Evolutionary conservation across 2,113 vertebrate genomes (phyloP).

Genomic region (Mormyrus iriodes): DNA sequence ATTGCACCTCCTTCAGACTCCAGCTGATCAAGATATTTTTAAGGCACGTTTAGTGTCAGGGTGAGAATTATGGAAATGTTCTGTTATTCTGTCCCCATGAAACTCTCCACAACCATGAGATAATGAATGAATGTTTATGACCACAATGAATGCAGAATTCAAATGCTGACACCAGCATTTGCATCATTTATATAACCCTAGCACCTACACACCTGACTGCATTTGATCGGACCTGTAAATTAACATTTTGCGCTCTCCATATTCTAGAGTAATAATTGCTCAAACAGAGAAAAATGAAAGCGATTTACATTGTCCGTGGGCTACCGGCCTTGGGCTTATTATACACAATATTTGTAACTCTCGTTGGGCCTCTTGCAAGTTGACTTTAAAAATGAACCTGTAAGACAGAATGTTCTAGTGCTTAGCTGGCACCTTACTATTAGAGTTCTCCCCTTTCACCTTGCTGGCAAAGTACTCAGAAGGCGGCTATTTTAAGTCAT

Average conservation of each 20-base stretch:
- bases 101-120: not conserved
- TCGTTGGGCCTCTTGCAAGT: not conserved
- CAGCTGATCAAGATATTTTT: not conserved
- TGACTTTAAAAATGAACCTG: slow-evolving; percentile 9
- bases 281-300: not conserved
- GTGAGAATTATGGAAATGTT: not conserved
- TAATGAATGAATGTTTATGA: not conserved
- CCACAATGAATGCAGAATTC: not conserved
- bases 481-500: slow-evolving; percentile 1
- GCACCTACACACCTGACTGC: not conserved
- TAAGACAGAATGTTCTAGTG: not conserved
- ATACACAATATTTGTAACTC: not conserved
- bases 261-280: not conserved
- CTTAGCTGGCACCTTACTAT: not conserved
- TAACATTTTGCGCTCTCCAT: not conserved
- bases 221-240: not conserved
- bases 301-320: not conserved
- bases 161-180: not conserved
- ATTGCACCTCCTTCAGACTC: not conserved
- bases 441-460: not conserved
- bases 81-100: not conserved
- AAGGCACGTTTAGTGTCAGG: not conserved
- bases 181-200: not conserved
- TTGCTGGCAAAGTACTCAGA: not conserved
- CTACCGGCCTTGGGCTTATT: not conserved